Base-by-base conservation (phyloP, 2,113 vertebrate genomes). In the Oncorhynchus masou region DNA sequence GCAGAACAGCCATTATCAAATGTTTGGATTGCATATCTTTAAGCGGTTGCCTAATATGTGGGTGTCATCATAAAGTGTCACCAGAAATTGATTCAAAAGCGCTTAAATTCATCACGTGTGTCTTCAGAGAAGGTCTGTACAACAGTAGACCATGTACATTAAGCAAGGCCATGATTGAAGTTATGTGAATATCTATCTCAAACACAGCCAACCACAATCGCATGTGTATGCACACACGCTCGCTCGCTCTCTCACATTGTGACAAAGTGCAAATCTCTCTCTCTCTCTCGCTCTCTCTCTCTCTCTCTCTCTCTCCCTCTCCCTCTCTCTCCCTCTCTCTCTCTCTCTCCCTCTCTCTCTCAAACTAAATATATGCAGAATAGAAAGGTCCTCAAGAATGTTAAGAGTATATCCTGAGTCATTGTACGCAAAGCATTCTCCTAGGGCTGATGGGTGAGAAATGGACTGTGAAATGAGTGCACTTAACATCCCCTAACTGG, bases 401-500 rank as follows among this genome's bases (percentile, higher is more conserved):
- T 83, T 66, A 80, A 54, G 81, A 82, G 85, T 72, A 71, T 81
- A 83, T 85, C 86, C 88, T 83, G 86, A 86, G 75, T 88, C 90
- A 90, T 79, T 73, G 68, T 68, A 81, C 79, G 81, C 84, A 74
- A 62, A 77, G 71, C 84, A 80, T 85, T 76, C 81, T 91, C 84
- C 83, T 84, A 68, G 83, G 85, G 88, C 87, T 77, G 84, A 71
- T 75, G 83, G 77, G 81, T 90, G 89, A 89, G 89, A 92, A 94
- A 93, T 92, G 87, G 85, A 91, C 90, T 92, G 90, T 91, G 90
- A 93, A 92, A 93, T 92, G 86, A 93, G 88, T 89, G 89, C 89
- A 92, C 88, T 94, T 92, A 91, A 89, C 86, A 83, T 91, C 88
- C 84, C 86, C 82, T 22, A 51, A 16, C 49, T 84, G 86, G 90